phyloP scores from a whole-genome alignment of 2,113 vertebrate genomes.

The Marmota monax region DNA sequence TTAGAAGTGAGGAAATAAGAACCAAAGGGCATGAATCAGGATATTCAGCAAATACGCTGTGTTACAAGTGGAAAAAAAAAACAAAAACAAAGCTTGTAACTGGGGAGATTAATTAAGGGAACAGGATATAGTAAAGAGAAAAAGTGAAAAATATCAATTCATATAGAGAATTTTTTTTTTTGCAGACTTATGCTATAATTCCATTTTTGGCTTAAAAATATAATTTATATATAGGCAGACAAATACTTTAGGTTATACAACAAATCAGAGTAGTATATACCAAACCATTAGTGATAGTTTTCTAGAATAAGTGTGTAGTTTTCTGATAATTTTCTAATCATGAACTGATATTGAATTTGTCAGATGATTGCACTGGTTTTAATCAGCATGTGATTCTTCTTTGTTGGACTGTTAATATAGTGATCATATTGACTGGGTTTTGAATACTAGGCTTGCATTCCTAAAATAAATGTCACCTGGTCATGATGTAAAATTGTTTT shows the following conservation, averaged over 20 bases:
- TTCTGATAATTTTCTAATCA: neutral
- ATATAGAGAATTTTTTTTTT: neutral
- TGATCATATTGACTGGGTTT: neutral
- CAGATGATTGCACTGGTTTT: neutral
- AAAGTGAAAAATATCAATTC: neutral
- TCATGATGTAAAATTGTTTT: neutral
- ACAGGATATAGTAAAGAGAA: neutral
- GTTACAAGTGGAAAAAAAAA: neutral
- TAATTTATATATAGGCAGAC: neutral
- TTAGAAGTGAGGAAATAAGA: neutral
- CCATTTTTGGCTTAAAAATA: neutral
- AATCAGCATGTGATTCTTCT: neutral
- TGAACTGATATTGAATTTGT: neutral
- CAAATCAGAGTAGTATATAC: neutral
- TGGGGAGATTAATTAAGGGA: constrained; percentile 6
- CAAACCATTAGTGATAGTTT: neutral
- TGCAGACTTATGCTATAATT: neutral
- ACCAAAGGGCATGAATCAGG: neutral
- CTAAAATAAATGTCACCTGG: neutral
- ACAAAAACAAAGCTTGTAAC: neutral
- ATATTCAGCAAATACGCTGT: neutral
- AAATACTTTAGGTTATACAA: neutral
- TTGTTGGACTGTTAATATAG: neutral
- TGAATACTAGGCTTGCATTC: neutral
- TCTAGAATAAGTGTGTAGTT: neutral